These are phyloP conservation scores for Drosophila macrospina DNA, from an alignment of 2,888 invertebrate species.

Conservation along the genomic window DNA sequence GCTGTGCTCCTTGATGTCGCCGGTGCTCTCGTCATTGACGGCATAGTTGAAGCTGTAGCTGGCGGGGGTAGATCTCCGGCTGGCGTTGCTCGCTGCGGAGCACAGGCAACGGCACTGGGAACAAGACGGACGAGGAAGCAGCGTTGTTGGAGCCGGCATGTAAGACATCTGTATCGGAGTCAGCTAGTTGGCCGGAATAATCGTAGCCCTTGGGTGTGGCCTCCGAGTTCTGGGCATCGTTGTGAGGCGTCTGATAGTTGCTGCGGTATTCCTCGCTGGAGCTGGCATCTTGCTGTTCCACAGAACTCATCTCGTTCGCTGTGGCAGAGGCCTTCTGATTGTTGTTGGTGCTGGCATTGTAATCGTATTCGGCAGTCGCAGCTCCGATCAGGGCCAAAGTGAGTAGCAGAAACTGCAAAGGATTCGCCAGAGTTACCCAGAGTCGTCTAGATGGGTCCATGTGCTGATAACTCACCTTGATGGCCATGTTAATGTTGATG, in stretches of 20 bases:
- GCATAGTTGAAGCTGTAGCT: constrained; percentile 85
- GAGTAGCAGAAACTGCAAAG: constrained; percentile 55
- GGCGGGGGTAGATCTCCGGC: constrained; percentile 70
- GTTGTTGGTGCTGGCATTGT: constrained; percentile 11
- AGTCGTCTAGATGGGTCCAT: neutral
- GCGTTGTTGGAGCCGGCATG: constrained; percentile 41
- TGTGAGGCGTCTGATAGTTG: constrained; percentile 54
- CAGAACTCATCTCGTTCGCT: constrained; percentile 46
- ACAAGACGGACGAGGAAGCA: constrained; percentile 21
- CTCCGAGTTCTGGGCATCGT: constrained; percentile 61
- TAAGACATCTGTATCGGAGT: constrained; percentile 8
- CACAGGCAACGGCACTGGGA: constrained; percentile 37
- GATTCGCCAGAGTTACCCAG: neutral
- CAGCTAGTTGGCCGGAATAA: constrained; percentile 31
- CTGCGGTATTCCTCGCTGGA: constrained; percentile 64
- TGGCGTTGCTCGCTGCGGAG: constrained; percentile 41
- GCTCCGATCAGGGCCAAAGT: constrained; percentile 44
- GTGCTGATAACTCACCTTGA: constrained; percentile 41
- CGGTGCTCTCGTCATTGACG: constrained; percentile 86
- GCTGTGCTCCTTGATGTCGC: constrained; percentile 86
- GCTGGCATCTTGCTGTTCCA: constrained; percentile 41
- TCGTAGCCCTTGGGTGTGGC: constrained; percentile 68
- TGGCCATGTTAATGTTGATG: constrained; percentile 44
- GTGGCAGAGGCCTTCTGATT: constrained; percentile 34
- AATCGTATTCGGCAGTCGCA: constrained; percentile 50